These are phyloP conservation scores for Glandiceps talaboti DNA, from an alignment of 53 echinoderm and acorn worm species.

Conservation along the genomic window DNA sequence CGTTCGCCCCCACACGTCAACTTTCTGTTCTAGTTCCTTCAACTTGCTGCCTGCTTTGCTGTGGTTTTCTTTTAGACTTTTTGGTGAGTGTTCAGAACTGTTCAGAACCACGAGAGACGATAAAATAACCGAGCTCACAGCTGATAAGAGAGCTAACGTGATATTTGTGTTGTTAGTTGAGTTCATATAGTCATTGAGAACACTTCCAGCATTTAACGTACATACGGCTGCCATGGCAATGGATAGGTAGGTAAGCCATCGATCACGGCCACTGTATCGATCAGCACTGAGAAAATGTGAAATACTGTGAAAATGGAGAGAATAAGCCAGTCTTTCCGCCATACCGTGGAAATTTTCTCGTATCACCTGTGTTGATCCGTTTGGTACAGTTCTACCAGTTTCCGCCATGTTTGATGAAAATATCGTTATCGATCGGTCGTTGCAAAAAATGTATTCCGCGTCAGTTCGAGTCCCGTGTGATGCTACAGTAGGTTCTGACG, in stretches of 20 bases:
- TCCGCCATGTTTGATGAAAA: no score
- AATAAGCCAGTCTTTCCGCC: not conserved
- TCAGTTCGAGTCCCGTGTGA: no score
- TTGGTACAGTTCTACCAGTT: no score
- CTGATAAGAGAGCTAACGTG: not conserved
- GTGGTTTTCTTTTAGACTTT: not conserved
- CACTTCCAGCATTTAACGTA: not conserved
- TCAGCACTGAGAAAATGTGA: not conserved
- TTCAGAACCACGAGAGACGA: not conserved
- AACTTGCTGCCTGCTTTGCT: not conserved
- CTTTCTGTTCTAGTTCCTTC: not conserved
- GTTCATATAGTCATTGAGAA: not conserved
- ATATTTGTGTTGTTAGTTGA: not conserved
- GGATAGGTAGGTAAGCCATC: not conserved
- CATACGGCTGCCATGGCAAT: not conserved
- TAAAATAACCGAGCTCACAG: not conserved
- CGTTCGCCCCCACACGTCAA: not conserved
- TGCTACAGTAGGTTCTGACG: no score
- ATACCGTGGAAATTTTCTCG: not conserved
- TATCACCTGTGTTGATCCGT: not conserved
- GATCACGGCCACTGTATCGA: not conserved
- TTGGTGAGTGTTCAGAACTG: not conserved
- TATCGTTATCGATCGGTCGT: no score
- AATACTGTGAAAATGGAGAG: not conserved
- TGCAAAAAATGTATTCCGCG: no score